These are phyloP conservation scores for Mallotus villosus DNA, from an alignment of 2,797 vertebrate genomes.

Conservation along the genomic window DNA sequence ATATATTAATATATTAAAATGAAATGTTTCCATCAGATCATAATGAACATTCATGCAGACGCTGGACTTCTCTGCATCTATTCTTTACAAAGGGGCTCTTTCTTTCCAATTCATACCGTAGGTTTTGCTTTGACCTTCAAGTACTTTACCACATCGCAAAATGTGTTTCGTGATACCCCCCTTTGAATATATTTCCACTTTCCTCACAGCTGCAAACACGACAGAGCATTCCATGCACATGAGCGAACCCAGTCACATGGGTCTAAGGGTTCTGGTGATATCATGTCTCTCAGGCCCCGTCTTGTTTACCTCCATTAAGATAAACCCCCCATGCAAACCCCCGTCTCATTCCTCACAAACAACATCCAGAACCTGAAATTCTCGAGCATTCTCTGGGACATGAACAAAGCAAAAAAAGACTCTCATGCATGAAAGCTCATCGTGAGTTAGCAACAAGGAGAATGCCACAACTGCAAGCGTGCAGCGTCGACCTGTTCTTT, in stretches of 20 bases:
- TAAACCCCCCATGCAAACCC: neutral
- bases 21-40: slow-evolving; percentile 8
- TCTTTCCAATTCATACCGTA: too few species aligned
- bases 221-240: neutral
- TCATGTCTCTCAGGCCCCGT: too few species aligned
- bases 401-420: neutral
- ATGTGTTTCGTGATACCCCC: neutral
- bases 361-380: too few species aligned
- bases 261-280: too few species aligned
- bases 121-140: neutral
- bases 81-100: neutral
- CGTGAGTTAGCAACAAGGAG: neutral
- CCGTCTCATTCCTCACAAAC: neutral
- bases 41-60: slow-evolving; percentile 25
- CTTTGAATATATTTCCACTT: neutral
- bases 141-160: slow-evolving; percentile 20
- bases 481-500: neutral
- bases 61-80: neutral
- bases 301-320: too few species aligned
- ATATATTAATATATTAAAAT: neutral
- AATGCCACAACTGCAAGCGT: neutral
- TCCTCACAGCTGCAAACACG: neutral
- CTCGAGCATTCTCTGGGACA: too few species aligned
- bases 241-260: neutral
- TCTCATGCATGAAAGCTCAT: neutral